Evolutionary conservation across 2,113 vertebrate species (phyloP), one percentile per base, ranked within the genome.

Genomic region (Buteo buteo): DNA sequence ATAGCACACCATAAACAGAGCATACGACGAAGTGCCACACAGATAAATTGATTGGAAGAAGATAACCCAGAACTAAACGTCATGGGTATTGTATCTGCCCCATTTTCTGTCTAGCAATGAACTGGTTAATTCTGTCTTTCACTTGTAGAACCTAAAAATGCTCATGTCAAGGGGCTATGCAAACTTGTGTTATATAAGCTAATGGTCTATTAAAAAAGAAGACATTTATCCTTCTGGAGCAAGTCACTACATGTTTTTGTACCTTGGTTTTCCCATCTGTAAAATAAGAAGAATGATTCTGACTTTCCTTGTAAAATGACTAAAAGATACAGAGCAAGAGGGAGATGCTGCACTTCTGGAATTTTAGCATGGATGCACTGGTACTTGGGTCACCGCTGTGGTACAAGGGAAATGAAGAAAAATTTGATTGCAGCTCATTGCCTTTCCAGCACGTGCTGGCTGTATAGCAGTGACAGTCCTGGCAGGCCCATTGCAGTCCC

Each of bases 321-420:
- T 52, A 15, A 71, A 83, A 73, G 45, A 16, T 54, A 16, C n/a
- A 64, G 72, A 42, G 21, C 14, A 54, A 58, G 28, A 54, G 29
- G 44, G 45, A 74, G 50, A 7, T 47, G 64, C 34, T 87, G 16
- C 34, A 25, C 11, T 57, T 34, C 15, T 31, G 49, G 22, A 42
- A 22, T 5, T 13, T 32, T 42, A 62, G 15, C 8, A 3, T 0
- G 0, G 25, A 8, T 21, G 16, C 2, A 2, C 47, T 16, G 57
- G 40, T 45, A 18, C 1, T 1, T 1, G 15, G 31, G 22, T 62
- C 72, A n/a, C 34, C 9, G 11, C 49, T 67, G 40, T 38, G 40
- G 36, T 45, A 36, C 7, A 10, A 1, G 7, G 72, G 44, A 64
- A 67, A 49, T 8, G 20, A 73, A 84, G 8, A 18, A 44, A 71